phyloP scores from a whole-genome alignment of 1,140 invertebrate genomes.

The Cyphomyrmex costatus region DNA sequence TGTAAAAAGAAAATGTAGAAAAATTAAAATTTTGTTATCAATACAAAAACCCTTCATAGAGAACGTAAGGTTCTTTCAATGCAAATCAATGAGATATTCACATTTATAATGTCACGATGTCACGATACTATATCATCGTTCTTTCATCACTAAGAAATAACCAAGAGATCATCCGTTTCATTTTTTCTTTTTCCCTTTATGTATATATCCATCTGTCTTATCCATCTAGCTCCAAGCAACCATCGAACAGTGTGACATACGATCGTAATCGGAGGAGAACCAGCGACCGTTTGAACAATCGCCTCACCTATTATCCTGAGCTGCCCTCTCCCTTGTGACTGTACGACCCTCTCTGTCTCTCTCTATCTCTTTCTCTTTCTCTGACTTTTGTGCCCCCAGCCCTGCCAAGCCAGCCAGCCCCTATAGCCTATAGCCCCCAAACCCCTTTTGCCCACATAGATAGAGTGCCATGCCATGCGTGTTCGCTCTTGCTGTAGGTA shows the following conservation, averaged over 20 bases:
- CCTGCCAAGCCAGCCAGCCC: slow-evolving; percentile 55
- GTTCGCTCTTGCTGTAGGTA: slow-evolving; percentile 92
- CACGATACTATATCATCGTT: slow-evolving; percentile 28
- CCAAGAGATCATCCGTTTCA: slow-evolving; percentile 11
- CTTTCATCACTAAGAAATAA: slow-evolving; percentile 34
- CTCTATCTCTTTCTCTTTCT: not conserved
- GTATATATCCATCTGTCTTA: slow-evolving; percentile 40
- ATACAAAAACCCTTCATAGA: not conserved
- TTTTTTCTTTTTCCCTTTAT: slow-evolving; percentile 58
- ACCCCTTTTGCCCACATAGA: slow-evolving; percentile 81
- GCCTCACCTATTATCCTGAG: slow-evolving; percentile 62
- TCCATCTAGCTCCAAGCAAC: slow-evolving; percentile 36
- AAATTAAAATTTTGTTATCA: not conserved
- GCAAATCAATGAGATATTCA: not conserved
- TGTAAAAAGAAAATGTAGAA: not conserved
- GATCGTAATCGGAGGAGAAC: slow-evolving; percentile 56
- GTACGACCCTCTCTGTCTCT: not conserved
- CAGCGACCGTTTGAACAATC: slow-evolving; percentile 61
- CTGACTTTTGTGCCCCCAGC: slow-evolving; percentile 58
- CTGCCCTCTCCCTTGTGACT: slow-evolving; percentile 5
- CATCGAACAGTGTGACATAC: slow-evolving; percentile 36
- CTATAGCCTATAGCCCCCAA: slow-evolving; percentile 53
- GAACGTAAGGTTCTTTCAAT: not conserved
- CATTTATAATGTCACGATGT: slow-evolving; percentile 1
- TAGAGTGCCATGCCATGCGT: slow-evolving; percentile 87